Percentiles rank a stretch among this genome's conserved stretches.
These are phyloP conservation scores for Coendou prehensilis DNA, from an alignment of 2,797 vertebrate genomes.

Conservation along the genomic window DNA sequence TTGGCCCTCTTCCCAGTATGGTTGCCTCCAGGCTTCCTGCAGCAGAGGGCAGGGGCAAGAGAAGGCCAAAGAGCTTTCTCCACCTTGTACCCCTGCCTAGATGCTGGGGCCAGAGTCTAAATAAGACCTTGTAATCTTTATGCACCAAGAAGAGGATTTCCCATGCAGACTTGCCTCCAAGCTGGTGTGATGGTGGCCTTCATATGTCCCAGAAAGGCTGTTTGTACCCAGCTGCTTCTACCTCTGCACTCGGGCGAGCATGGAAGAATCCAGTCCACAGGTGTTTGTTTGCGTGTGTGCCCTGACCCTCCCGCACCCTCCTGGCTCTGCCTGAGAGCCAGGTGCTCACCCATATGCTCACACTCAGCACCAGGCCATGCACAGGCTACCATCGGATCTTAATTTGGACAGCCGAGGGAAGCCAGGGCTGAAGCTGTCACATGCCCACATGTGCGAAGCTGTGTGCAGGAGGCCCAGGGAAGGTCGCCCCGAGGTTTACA, in stretches of 20 bases:
- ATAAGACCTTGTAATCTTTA: not conserved
- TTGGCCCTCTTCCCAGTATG: not conserved
- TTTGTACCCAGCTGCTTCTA: not conserved
- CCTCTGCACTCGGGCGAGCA: not conserved
- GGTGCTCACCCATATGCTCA: not conserved
- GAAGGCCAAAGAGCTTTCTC: not conserved
- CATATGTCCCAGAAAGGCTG: not conserved
- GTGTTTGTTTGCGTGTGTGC: not conserved
- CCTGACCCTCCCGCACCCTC: not conserved
- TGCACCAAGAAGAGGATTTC: not conserved
- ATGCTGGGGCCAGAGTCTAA: not conserved
- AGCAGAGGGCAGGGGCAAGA: not conserved
- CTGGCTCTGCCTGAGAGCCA: not conserved
- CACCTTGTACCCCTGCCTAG: not conserved
- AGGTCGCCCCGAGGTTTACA: conserved; percentile 41
- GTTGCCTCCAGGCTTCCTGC: not conserved
- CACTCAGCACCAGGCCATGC: fast-evolving
- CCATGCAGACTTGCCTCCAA: not conserved
- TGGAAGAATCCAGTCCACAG: not conserved
- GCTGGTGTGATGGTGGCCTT: not conserved
- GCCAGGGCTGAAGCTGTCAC: not conserved
- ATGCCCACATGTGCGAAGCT: not conserved
- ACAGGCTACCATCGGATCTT: not conserved
- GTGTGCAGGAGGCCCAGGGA: not conserved
- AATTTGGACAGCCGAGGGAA: not conserved